These are phyloP conservation scores for Yponomeuta sedellus DNA, from an alignment of 2,888 invertebrate genomes.

Conservation along the genomic window DNA sequence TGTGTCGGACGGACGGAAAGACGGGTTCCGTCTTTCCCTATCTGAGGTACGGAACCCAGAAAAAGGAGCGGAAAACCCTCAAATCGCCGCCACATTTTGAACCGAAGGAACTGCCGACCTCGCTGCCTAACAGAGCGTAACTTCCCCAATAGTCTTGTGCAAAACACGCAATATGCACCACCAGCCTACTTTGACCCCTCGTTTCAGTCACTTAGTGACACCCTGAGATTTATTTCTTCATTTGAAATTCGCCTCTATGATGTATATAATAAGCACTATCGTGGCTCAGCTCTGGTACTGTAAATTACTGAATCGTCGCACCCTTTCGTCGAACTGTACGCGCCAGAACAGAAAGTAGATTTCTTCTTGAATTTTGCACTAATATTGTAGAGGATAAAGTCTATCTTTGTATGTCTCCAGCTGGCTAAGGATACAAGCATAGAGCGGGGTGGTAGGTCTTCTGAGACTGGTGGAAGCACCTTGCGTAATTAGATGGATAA, in stretches of 20 bases:
- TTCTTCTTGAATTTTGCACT: not conserved
- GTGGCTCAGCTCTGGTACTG: no score
- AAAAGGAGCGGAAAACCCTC: not conserved
- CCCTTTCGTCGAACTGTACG: no score
- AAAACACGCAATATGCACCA: constrained; percentile 25
- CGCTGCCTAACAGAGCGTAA: constrained; percentile 48
- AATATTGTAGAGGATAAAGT: not conserved
- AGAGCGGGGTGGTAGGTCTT: constrained; percentile 7
- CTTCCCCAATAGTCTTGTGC: constrained; percentile 29
- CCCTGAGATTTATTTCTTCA: not conserved
- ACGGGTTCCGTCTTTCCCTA: not conserved
- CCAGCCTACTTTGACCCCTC: constrained; percentile 21
- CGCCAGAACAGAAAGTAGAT: not conserved
- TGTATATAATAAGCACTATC: no score
- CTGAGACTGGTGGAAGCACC: not conserved
- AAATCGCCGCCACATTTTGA: constrained; percentile 11
- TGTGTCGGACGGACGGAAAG: not conserved
- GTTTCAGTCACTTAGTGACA: not conserved
- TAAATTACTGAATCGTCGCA: no score
- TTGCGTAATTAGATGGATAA: constrained; percentile 16
- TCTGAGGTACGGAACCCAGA: not conserved
- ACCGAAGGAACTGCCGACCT: constrained; percentile 50
- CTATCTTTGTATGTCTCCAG: not conserved
- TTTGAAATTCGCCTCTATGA: no score
- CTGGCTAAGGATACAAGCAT: not conserved